phyloP scores from a whole-genome alignment of 2,888 invertebrate species.

The Stratiomys singularior region DNA sequence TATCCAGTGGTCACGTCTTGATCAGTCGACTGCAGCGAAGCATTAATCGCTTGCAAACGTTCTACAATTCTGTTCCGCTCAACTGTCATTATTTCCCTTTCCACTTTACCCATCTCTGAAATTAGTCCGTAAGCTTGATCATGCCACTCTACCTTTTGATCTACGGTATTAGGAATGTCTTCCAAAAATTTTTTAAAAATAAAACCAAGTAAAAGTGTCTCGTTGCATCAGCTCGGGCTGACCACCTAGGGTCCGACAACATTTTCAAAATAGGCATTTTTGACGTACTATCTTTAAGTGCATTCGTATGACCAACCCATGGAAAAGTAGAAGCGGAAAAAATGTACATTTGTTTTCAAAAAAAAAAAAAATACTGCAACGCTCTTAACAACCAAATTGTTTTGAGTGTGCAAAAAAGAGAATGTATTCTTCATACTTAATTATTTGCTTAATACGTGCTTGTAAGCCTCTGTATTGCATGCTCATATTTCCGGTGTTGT shows the following conservation, averaged over 20 bases:
- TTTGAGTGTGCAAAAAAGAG: constrained; percentile 57
- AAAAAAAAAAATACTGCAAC: constrained; percentile 47
- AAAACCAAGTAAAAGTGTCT: neutral
- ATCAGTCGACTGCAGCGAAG: no score
- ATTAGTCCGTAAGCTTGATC: no score
- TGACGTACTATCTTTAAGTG: neutral
- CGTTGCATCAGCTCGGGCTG: constrained; percentile 42
- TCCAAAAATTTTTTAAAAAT: no score
- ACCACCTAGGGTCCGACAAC: constrained; percentile 36
- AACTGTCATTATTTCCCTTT: no score
- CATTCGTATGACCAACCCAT: constrained; percentile 36
- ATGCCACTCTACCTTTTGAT: no score
- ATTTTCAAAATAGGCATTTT: constrained; percentile 13
- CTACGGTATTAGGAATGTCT: no score
- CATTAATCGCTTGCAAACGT: no score
- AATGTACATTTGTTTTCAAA: constrained; percentile 45
- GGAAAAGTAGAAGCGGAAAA: constrained; percentile 45
- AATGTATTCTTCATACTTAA: constrained; percentile 57
- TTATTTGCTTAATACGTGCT: constrained; percentile 56
- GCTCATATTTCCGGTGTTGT: constrained; percentile 57
- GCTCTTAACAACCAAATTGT: constrained; percentile 56
- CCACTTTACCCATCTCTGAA: no score
- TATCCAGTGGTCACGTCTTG: no score
- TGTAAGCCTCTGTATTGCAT: constrained; percentile 57
- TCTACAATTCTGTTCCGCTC: no score